Evolutionary conservation across 2,113 vertebrate genomes (phyloP).

Genomic region (Bubo bubo): DNA sequence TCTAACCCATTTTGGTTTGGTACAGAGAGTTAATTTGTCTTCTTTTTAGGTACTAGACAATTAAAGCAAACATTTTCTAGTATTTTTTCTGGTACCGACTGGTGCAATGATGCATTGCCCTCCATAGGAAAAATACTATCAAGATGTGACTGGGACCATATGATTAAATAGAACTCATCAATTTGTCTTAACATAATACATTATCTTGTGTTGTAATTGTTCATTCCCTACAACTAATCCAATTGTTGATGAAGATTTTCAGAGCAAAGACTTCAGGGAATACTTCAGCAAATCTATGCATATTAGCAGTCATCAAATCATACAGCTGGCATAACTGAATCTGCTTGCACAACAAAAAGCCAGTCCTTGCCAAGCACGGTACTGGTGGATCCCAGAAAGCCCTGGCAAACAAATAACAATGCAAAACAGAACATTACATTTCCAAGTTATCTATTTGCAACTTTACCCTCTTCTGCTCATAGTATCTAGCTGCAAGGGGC

Average conservation of each 20-base stretch:
- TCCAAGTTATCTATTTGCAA: neutral
- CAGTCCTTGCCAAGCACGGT: neutral
- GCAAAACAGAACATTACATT: neutral
- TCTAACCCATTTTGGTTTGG: neutral
- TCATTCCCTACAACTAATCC: conserved; percentile 27
- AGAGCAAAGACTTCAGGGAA: conserved; percentile 18
- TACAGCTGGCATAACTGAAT: neutral
- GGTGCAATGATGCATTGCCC: neutral
- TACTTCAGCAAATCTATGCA: conserved; percentile 3
- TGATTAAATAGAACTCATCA: conserved; percentile 18
- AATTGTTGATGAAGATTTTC: conserved; percentile 38
- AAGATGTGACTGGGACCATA: neutral
- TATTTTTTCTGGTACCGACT: neutral
- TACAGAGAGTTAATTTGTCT: neutral
- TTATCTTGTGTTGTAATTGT: neutral
- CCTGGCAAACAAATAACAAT: neutral
- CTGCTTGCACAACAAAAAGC: neutral
- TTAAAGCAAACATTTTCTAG: neutral
- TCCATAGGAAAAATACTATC: neutral
- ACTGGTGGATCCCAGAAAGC: neutral
- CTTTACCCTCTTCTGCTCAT: neutral
- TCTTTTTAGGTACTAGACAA: neutral
- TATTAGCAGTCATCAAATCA: neutral
- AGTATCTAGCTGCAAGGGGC: fast-evolving
- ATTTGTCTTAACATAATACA: conserved; percentile 3